Conservation (phyloP, 2,797 vertebrate genomes). For the Manis javanica region DNA sequence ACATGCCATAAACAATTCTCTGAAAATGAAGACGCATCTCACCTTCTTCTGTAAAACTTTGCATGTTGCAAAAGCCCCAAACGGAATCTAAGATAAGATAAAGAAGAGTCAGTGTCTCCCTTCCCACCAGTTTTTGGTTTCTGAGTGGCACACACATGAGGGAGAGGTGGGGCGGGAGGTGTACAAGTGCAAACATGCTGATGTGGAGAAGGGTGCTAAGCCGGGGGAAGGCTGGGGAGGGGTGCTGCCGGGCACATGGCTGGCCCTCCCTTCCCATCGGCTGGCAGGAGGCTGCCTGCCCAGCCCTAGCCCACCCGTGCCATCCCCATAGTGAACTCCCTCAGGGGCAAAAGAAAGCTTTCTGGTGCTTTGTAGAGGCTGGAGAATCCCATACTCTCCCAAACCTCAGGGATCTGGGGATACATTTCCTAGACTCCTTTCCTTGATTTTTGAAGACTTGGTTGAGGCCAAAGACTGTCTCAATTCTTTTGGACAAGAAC, state of each 20-base stretch:
- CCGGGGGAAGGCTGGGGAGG: background rate
- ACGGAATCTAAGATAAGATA: constrained; percentile 90
- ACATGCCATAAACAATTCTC: background rate
- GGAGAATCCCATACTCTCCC: background rate
- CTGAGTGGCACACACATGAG: background rate
- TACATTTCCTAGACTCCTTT: background rate
- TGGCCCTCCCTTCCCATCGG: background rate
- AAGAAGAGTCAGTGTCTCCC: constrained; percentile 5
- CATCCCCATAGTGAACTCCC: background rate
- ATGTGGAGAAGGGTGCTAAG: background rate
- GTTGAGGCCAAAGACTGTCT: background rate
- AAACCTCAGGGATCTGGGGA: background rate
- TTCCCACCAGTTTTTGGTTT: background rate
- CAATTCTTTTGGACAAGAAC: background rate
- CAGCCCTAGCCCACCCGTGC: background rate
- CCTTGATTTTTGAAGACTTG: background rate
- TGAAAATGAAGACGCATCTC: constrained; percentile 46
- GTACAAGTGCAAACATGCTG: background rate
- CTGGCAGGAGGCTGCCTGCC: background rate
- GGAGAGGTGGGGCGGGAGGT: background rate
- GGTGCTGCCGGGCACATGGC: fast-evolving
- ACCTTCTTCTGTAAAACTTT: constrained; percentile 99
- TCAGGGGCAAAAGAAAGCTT: background rate
- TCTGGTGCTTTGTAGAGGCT: background rate
- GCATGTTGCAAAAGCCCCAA: constrained; percentile 93